A percentile compares a stretch with the other conserved stretches of the same genome.
phyloP scores from a whole-genome alignment of 2,797 vertebrate species.

The Xenentodon cancila region DNA sequence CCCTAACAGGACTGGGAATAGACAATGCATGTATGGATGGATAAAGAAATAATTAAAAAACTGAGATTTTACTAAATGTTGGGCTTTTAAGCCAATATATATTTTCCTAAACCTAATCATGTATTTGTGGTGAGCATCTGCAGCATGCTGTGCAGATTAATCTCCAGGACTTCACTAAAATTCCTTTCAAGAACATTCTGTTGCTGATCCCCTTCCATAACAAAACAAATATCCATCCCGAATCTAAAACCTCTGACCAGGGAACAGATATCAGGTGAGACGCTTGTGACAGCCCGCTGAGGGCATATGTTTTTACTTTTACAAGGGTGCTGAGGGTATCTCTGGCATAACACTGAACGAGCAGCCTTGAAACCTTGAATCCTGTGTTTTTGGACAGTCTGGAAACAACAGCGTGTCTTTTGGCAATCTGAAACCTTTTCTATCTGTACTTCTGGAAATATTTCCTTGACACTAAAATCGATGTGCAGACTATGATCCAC shows the following conservation, averaged over 20 bases:
- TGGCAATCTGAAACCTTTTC: not conserved
- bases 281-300: not conserved
- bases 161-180: not conserved
- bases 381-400: not conserved
- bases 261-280: not conserved
- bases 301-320: not conserved
- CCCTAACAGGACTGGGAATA: no score
- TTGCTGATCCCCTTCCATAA: not conserved
- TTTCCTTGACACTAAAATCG: not conserved
- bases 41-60: no score
- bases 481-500: no score
- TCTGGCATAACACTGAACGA: not conserved
- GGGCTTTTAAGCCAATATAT: no score
- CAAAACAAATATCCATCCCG: not conserved
- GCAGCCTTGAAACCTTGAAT: not conserved
- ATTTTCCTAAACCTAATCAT: not conserved
- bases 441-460: not conserved
- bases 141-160: not conserved
- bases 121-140: not conserved
- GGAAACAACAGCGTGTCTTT: not conserved
- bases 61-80: no score
- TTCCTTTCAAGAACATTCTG: no score
- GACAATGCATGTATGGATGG: no score
- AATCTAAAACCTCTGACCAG: not conserved
- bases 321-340: not conserved